Evolutionary conservation across 2,113 vertebrate species (phyloP).

Genomic region (Bos javanicus): DNA sequence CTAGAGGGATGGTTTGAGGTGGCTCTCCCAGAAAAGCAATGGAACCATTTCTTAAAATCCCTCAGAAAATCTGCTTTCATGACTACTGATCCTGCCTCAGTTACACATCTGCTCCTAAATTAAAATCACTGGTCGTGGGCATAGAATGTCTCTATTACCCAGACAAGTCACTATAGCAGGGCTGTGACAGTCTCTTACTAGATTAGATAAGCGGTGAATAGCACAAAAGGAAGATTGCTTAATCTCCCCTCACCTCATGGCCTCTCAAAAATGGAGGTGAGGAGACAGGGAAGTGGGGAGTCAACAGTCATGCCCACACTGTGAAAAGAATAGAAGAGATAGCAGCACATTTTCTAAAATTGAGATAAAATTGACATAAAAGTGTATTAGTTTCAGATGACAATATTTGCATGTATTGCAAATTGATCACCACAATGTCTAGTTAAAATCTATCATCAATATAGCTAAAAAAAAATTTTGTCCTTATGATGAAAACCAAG

Average conservation of each 20-base stretch:
- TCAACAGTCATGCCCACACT: neutral
- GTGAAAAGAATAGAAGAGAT: neutral
- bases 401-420: neutral
- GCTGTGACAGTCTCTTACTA: accelerated
- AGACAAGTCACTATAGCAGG: neutral
- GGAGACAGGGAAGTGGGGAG: neutral
- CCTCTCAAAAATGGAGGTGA: neutral
- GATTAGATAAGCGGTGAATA: neutral
- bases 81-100: neutral
- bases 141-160: neutral
- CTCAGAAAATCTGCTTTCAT: neutral
- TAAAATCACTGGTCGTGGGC: neutral
- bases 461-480: neutral
- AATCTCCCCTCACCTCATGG: neutral
- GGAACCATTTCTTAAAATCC: neutral
- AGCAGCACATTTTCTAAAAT: neutral
- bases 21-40: neutral
- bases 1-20: neutral
- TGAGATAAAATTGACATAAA: neutral
- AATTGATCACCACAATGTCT: neutral
- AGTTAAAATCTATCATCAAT: neutral
- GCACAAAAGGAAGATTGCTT: neutral
- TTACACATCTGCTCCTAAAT: neutral
- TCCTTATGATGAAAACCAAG: neutral
- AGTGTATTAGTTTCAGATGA: neutral